Percentiles rank a stretch among this genome's conserved stretches.
These are phyloP conservation scores for Timandra comae DNA, from an alignment of 2,888 invertebrate genomes.

Conservation along the genomic window DNA sequence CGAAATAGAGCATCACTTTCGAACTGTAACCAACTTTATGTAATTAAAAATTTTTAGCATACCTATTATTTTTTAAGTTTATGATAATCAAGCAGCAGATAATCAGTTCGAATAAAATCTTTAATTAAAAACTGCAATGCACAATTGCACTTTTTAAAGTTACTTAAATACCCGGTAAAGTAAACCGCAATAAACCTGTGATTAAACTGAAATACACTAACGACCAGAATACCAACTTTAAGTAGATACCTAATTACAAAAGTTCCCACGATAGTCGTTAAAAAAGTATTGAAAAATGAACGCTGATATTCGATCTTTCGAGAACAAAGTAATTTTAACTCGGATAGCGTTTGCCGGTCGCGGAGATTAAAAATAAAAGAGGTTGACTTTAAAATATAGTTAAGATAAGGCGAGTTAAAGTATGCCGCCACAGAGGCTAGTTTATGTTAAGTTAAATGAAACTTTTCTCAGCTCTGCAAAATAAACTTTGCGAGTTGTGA, in stretches of 20 bases:
- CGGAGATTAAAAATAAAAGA: conserved; percentile 67
- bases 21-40: no score
- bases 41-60: no score
- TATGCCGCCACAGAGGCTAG: conserved; percentile 43
- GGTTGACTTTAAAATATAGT: conserved; percentile 58
- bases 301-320: conserved; percentile 63
- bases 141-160: no score
- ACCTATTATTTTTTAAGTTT: no score
- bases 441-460: conserved; percentile 52
- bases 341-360: conserved; percentile 52
- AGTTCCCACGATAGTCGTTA: conserved; percentile 46
- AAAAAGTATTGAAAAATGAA: conserved; percentile 68
- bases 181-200: conserved; percentile 8
- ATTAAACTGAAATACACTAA: conserved; percentile 9
- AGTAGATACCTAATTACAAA: conserved; percentile 52
- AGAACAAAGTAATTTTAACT: conserved; percentile 70
- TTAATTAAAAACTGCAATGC: no score
- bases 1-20: no score
- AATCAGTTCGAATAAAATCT: no score
- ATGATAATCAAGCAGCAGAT: no score
- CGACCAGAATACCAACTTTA: conserved; percentile 22
- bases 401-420: conserved; percentile 63
- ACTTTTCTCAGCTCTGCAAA: conserved; percentile 43
- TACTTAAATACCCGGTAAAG: conserved; percentile 1
- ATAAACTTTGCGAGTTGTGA: conserved; percentile 25